Percentiles rank a stretch among this genome's conserved stretches.
These are phyloP conservation scores for Xenopus petersii DNA, from an alignment of 2,797 vertebrate genomes.

Conservation along the genomic window DNA sequence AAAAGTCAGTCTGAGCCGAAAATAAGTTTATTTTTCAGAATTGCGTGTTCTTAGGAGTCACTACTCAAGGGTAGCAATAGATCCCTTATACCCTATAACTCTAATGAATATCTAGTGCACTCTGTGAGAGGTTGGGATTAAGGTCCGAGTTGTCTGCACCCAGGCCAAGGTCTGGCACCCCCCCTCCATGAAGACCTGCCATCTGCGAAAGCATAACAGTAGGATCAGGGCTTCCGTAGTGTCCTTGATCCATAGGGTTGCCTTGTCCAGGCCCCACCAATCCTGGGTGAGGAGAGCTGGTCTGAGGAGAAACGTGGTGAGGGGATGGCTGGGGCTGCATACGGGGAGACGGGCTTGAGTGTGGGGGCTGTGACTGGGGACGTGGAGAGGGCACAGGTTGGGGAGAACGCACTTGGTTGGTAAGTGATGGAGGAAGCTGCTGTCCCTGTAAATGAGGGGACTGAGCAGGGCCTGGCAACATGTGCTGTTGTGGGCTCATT, in stretches of 20 bases:
- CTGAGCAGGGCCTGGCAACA: slow-evolving; percentile 78
- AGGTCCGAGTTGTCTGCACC: slow-evolving; percentile 84
- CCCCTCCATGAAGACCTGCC: slow-evolving; percentile 84
- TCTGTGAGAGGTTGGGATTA: slow-evolving; percentile 89
- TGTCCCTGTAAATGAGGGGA: slow-evolving; percentile 90
- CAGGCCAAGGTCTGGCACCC: slow-evolving; percentile 84
- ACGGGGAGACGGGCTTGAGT: slow-evolving; percentile 94
- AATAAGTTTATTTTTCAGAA: slow-evolving; percentile 63
- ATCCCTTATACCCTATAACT: slow-evolving; percentile 83
- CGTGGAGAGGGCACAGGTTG: slow-evolving; percentile 88
- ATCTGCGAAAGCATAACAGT: slow-evolving; percentile 94
- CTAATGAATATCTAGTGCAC: slow-evolving; percentile 91
- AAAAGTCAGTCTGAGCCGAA: slow-evolving; percentile 74
- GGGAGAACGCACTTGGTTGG: slow-evolving; percentile 93
- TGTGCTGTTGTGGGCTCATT: slow-evolving; percentile 88
- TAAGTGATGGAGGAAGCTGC: slow-evolving; percentile 80
- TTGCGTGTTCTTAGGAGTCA: slow-evolving; percentile 13
- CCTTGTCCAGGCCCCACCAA: slow-evolving; percentile 82
- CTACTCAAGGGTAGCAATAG: slow-evolving; percentile 55
- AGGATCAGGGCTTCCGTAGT: slow-evolving; percentile 87
- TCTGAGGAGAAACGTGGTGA: slow-evolving; percentile 93
- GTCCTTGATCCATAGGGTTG: slow-evolving; percentile 89
- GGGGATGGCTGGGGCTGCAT: slow-evolving; percentile 95
- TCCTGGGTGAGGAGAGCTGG: slow-evolving; percentile 89
- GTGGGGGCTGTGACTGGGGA: slow-evolving; percentile 93